Evolutionary conservation across 2,797 vertebrate genomes (phyloP), one percentile per base, ranked within the genome.

Genomic region (Paedocypris micromegethes): DNA sequence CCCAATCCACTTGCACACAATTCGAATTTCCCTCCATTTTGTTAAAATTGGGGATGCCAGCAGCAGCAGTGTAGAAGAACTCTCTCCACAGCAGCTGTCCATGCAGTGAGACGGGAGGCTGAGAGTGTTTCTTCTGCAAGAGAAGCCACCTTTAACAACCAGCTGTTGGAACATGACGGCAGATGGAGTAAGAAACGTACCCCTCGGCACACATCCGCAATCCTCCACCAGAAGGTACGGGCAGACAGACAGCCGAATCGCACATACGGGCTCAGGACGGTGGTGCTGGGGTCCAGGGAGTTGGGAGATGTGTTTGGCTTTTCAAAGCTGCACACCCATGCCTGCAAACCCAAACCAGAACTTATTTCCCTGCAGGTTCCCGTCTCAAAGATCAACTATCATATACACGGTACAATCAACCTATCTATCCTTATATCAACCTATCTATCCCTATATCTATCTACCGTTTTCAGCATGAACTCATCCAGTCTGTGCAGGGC

Each of bases 41-140:
- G 81, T 87, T 72, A 1, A 91, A 92, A 65, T 86, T 88, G 0
- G 86, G 84, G 68, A 90, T 79, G 0, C 88, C 84, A 2, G 85
- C 72, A 4, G 88, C 87, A 0, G 89, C 82, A 0, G 86, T 88
- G 82, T 91, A 90, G 80, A 86, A 92, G 77, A 92, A 92, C 75
- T 92, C 91, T 52, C 91, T 87, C 91, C 91, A 91, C 63, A 92
- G 82, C 4, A 92, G 79, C 83, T 92, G 90, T 2, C 90, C 86
- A 0, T 91, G 90, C 50, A 91, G 75, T 1, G 91, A 91, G 3
- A 90, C 86, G 0, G 88, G 91, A 8, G 89, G 91, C 7, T 71
- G 50, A 0, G 90, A 90, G 76, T 91, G 91, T 65, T 88, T 86
- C 72, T 68, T 87, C 90, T 91, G 80, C n/a, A 57, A 55, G 58